Conservation (phyloP, 2,797 vertebrate species). For the Brotogeris chrysoptera region DNA sequence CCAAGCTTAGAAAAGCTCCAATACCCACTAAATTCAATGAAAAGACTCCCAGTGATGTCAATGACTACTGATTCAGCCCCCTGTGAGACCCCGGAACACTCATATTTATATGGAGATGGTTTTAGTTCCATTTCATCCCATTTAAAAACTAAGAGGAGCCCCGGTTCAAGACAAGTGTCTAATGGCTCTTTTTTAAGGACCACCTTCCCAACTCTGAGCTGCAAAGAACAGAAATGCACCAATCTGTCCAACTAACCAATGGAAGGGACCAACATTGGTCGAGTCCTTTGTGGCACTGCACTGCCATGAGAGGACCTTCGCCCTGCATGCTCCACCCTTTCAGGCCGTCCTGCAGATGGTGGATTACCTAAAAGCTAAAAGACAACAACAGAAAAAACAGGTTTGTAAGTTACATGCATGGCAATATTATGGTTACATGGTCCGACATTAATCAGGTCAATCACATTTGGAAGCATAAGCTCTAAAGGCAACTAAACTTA, state of each 20-base stretch:
- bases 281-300: slow-evolving; percentile 82
- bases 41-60: neutral
- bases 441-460: slow-evolving; percentile 24
- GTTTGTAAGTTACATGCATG: neutral
- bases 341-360: slow-evolving; percentile 80
- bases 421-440: neutral
- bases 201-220: neutral
- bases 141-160: neutral
- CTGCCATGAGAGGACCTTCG: slow-evolving; percentile 83
- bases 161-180: neutral
- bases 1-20: neutral
- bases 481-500: slow-evolving; percentile 84
- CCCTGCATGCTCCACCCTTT: slow-evolving; percentile 83
- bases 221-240: neutral
- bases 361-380: slow-evolving; percentile 94
- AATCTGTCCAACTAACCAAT: slow-evolving; percentile 88
- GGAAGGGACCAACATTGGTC: slow-evolving; percentile 85
- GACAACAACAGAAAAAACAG: slow-evolving; percentile 54
- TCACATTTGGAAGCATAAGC: slow-evolving; percentile 67
- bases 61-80: neutral
- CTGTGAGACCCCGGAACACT: neutral
- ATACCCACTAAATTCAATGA: neutral
- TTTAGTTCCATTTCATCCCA: neutral
- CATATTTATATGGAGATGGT: neutral
- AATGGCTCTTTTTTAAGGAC: neutral